A percentile compares a stretch with the other conserved stretches of the same genome.
Conservation (phyloP, 2,888 invertebrate genomes). For the Nomada goodeniana region DNA sequence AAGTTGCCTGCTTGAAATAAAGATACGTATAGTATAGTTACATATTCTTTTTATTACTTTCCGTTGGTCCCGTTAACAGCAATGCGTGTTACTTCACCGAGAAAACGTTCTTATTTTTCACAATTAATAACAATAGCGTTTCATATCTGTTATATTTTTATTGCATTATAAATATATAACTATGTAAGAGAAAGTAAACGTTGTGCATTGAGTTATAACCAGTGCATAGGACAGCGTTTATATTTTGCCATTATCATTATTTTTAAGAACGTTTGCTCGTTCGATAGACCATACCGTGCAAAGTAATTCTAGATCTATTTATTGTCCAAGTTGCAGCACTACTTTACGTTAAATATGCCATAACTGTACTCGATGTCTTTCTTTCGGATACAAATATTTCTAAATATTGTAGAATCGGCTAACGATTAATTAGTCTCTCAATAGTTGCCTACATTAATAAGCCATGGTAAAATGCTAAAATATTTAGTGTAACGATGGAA, state of each 20-base stretch:
- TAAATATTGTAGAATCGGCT: too few species aligned
- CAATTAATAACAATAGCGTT: neutral
- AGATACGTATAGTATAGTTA: conserved; percentile 39
- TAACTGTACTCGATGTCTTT: conserved; percentile 33
- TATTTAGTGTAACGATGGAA: too few species aligned
- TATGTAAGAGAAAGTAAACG: conserved; percentile 5
- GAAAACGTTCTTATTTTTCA: conserved; percentile 43
- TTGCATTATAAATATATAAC: neutral
- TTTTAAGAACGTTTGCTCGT: conserved; percentile 56
- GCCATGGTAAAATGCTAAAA: too few species aligned
- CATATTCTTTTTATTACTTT: conserved; percentile 43
- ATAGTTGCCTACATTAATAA: too few species aligned
- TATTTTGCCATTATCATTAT: neutral
- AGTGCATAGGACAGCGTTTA: conserved; percentile 25
- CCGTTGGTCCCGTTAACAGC: conserved; percentile 60
- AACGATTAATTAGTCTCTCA: too few species aligned
- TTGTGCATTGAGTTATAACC: conserved; percentile 40
- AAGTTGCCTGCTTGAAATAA: neutral
- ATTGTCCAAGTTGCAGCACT: conserved; percentile 78
- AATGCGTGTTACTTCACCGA: conserved; percentile 45
- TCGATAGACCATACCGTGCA: conserved; percentile 49
- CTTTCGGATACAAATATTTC: neutral
- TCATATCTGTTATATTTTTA: neutral
- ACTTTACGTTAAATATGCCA: conserved; percentile 50
- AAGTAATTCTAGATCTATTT: conserved; percentile 73